Conservation (phyloP, 1,140 invertebrate species). For the Octopus sinensis region DNA sequence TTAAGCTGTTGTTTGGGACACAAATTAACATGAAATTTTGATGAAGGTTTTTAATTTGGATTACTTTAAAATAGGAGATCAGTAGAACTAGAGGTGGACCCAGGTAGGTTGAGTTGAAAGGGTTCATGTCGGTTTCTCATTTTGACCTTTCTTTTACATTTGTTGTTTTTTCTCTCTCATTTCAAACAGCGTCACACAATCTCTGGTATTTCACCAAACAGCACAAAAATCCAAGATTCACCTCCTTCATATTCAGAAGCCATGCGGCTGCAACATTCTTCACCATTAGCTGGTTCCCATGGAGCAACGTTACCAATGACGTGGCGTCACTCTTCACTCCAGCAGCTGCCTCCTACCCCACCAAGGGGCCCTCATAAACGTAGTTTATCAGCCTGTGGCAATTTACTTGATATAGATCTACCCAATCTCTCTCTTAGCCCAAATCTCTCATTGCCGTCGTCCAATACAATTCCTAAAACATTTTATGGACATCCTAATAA, state of each 20-base stretch:
- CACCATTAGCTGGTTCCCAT: slow-evolving; percentile 9
- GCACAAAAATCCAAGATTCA: slow-evolving; percentile 33
- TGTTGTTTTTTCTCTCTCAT: background rate
- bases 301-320: slow-evolving; percentile 27
- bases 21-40: too few species aligned
- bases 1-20: too few species aligned
- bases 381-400: slow-evolving; percentile 14
- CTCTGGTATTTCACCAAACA: slow-evolving; percentile 11
- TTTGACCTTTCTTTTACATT: background rate
- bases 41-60: too few species aligned
- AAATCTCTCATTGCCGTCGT: slow-evolving; percentile 20
- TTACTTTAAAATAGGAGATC: too few species aligned
- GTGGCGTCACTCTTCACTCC: slow-evolving; percentile 25
- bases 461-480: slow-evolving; percentile 21
- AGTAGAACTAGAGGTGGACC: too few species aligned
- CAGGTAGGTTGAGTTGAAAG: too few species aligned
- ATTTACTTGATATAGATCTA: slow-evolving; percentile 25
- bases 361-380: slow-evolving; percentile 14
- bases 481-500: slow-evolving; percentile 23
- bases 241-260: slow-evolving; percentile 51
- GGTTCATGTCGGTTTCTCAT: background rate
- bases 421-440: background rate
- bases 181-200: slow-evolving; percentile 1
- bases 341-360: slow-evolving; percentile 7
- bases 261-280: slow-evolving; percentile 33